Percentiles rank a stretch among this genome's conserved stretches.
Conservation (phyloP, 1,140 invertebrate genomes). For the Drosophila willistoni region DNA sequence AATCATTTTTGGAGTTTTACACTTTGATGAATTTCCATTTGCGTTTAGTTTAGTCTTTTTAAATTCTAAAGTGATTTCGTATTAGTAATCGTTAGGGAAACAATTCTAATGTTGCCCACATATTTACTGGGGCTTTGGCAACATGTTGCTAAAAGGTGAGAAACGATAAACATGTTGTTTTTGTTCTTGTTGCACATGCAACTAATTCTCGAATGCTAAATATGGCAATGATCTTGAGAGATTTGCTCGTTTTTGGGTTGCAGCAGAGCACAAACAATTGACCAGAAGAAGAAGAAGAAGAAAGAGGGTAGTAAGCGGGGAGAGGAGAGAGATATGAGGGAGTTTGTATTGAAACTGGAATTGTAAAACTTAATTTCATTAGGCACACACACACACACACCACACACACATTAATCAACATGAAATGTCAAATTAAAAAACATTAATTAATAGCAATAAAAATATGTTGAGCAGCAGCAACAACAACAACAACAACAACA, state of each 20-base stretch:
- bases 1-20: too few relatives aligned
- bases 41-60: too few relatives aligned
- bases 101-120: too few relatives aligned
- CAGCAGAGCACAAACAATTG: neutral
- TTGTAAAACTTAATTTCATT: conserved; percentile 57
- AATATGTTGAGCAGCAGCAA: conserved; percentile 45
- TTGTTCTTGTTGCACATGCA: neutral
- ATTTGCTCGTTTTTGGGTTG: conserved; percentile 7
- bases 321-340: neutral
- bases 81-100: too few relatives aligned
- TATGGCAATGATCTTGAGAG: conserved; percentile 25
- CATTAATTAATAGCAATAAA: conserved; percentile 69
- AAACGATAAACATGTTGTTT: conserved; percentile 8
- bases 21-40: too few relatives aligned
- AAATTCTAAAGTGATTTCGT: too few relatives aligned
- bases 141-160: conserved; percentile 1
- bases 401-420: conserved; percentile 69
- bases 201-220: conserved; percentile 10
- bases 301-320: too few relatives aligned
- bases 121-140: neutral
- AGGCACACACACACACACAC: conserved; percentile 38
- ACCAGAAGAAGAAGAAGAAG: too few relatives aligned
- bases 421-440: conserved; percentile 62
- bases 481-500: conserved; percentile 21
- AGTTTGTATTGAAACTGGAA: neutral